These are phyloP conservation scores for Lutjanus argentimaculatus DNA, from an alignment of 2,797 vertebrate species.

Conservation along the genomic window DNA sequence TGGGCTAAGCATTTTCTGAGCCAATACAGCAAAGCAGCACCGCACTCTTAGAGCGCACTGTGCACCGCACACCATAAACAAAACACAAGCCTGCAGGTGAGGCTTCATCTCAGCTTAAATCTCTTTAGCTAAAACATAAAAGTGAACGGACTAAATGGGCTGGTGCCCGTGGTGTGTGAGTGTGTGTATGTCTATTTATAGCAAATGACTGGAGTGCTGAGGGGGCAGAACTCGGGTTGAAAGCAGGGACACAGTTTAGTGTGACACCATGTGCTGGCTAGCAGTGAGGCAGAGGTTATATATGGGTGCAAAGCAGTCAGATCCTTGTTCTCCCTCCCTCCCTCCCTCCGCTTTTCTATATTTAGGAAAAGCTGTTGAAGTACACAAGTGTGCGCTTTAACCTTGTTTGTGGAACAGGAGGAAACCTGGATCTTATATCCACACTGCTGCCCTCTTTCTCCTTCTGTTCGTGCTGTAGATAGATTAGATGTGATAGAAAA, in stretches of 20 bases:
- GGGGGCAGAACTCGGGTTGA: slow-evolving; percentile 62
- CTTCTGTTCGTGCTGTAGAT: not conserved
- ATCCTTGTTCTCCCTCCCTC: slow-evolving; percentile 35
- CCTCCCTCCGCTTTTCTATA: slow-evolving; percentile 43
- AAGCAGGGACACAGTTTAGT: slow-evolving; percentile 70
- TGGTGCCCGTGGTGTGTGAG: slow-evolving; percentile 19
- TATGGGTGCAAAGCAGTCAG: slow-evolving; percentile 53
- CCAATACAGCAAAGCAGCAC: slow-evolving; percentile 46
- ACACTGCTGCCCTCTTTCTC: slow-evolving; percentile 2
- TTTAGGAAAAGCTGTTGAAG: slow-evolving; percentile 49
- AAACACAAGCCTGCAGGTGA: slow-evolving; percentile 38
- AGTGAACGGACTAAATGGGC: slow-evolving; percentile 21
- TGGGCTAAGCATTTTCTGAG: slow-evolving; percentile 71
- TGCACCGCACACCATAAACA: slow-evolving; percentile 23
- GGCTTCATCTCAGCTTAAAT: slow-evolving; percentile 31
- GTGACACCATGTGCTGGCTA: slow-evolving; percentile 64
- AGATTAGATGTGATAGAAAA: not conserved
- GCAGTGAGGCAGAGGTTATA: slow-evolving; percentile 57
- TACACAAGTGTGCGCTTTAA: slow-evolving; percentile 34
- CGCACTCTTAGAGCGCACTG: slow-evolving; percentile 10
- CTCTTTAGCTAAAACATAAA: slow-evolving; percentile 28
- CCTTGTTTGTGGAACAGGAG: slow-evolving; percentile 43
- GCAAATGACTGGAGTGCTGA: slow-evolving; percentile 67
- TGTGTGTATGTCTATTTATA: slow-evolving; percentile 67
- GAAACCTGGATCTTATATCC: slow-evolving; percentile 25